A percentile compares a stretch with the other conserved stretches of the same genome.
Conservation (phyloP, 35 echinoderm and acorn worm species). For the Hemicentrotus pulcherrimus region DNA sequence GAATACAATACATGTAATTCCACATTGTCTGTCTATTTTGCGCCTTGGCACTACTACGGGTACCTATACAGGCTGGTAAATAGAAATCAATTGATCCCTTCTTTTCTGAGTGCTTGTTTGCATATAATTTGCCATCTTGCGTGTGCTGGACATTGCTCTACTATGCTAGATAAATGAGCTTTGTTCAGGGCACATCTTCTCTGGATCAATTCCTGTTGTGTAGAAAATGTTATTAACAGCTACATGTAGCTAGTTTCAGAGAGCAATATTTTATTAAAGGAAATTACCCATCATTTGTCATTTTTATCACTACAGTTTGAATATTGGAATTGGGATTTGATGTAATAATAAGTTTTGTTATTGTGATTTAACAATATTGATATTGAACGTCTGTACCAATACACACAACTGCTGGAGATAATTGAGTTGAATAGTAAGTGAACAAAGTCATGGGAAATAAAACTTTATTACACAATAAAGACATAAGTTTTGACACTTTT, state of each 20-base stretch:
- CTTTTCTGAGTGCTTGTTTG: background rate
- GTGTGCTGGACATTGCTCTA: background rate
- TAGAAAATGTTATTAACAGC: background rate
- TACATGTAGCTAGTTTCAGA: background rate
- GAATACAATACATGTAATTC: constrained; percentile 20
- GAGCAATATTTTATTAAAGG: background rate
- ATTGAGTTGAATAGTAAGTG: too few relatives aligned
- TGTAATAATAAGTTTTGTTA: too few relatives aligned
- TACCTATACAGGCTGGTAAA: background rate
- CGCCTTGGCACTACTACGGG: background rate
- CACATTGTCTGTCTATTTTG: constrained; percentile 20
- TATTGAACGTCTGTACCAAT: too few relatives aligned
- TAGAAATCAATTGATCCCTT: constrained; percentile 20
- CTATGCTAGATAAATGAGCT: background rate
- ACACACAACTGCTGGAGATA: too few relatives aligned
- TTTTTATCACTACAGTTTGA: too few relatives aligned
- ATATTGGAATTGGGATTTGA: too few relatives aligned
- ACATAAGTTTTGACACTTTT: too few relatives aligned
- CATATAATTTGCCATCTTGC: background rate
- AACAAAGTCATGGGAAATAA: too few relatives aligned
- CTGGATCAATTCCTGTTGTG: background rate
- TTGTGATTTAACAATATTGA: too few relatives aligned
- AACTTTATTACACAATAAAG: too few relatives aligned
- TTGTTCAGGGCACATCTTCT: background rate
- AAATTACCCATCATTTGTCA: background rate